Evolutionary conservation across 2,888 invertebrate species (phyloP).

Genomic region (Smittia aterrima): DNA sequence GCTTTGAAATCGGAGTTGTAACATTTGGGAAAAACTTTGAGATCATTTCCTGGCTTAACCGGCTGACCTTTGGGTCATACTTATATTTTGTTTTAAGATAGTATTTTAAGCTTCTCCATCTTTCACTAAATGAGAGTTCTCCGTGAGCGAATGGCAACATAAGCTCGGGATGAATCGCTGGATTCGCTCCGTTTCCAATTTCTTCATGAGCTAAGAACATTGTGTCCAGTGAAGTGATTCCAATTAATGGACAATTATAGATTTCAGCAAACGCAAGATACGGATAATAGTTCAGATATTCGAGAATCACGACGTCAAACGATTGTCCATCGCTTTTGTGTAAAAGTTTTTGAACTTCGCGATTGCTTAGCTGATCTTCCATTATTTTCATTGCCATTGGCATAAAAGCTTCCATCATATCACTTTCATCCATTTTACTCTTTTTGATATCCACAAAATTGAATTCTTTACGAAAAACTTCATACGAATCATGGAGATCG

Average conservation of each 20-base stretch:
- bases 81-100: conserved; percentile 23
- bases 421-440: background rate
- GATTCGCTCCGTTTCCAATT: conserved; percentile 46
- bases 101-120: conserved; percentile 44
- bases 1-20: background rate
- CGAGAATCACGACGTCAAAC: conserved; percentile 47
- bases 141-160: conserved; percentile 46
- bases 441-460: background rate
- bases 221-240: conserved; percentile 47
- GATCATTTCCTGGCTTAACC: background rate
- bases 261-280: conserved; percentile 45
- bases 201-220: conserved; percentile 46
- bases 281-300: conserved; percentile 43
- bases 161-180: conserved; percentile 47
- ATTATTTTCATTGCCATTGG: background rate
- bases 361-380: conserved; percentile 42
- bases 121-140: conserved; percentile 51
- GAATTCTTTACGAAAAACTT: background rate
- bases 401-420: conserved; percentile 3
- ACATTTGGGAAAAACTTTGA: background rate
- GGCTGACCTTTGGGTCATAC: background rate
- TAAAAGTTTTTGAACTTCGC: conserved; percentile 46
- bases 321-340: conserved; percentile 43
- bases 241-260: conserved; percentile 45
- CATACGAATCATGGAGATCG: conserved; percentile 19